Percentiles rank a stretch among this genome's conserved stretches.
Evolutionary conservation across 2,888 invertebrate species (phyloP).

Genomic region (Monochamus alternatus): DNA sequence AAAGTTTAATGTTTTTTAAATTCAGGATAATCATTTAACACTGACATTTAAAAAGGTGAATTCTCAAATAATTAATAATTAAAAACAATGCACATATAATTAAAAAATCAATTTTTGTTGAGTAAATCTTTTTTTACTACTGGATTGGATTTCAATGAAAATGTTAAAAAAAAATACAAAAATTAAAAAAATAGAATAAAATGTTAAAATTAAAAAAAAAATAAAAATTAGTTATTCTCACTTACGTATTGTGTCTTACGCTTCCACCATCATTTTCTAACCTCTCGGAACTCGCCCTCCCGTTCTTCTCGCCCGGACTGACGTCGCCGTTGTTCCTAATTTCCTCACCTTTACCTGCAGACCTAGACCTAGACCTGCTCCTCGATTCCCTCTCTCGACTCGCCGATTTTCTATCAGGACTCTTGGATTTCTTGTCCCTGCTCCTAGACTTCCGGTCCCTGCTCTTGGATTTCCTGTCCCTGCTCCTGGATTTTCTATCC

Average conservation of each 20-base stretch:
- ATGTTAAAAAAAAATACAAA: no score
- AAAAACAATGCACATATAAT: no score
- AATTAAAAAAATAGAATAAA: no score
- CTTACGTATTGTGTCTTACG: constrained; percentile 48
- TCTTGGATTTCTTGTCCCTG: constrained; percentile 55
- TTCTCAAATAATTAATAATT: no score
- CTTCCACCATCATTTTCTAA: constrained; percentile 49
- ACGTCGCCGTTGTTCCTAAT: constrained; percentile 69
- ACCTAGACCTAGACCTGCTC: constrained; percentile 58
- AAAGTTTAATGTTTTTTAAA: no score
- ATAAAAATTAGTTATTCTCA: neutral
- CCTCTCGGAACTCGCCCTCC: constrained; percentile 61
- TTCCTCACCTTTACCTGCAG: constrained; percentile 60
- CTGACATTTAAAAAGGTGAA: no score
- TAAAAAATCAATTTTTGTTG: no score
- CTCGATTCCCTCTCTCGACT: constrained; percentile 32
- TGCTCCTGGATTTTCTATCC: constrained; percentile 55
- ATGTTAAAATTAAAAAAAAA: no score
- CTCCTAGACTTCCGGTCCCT: constrained; percentile 47
- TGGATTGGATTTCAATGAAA: no score
- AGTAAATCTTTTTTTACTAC: no score
- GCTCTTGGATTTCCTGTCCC: constrained; percentile 48
- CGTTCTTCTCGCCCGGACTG: constrained; percentile 63
- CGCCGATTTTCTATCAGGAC: constrained; percentile 42
- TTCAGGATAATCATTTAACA: no score